A percentile compares a stretch with the other conserved stretches of the same genome.
phyloP scores from a whole-genome alignment of 2,113 vertebrate species.

The Microcebus murinus region DNA sequence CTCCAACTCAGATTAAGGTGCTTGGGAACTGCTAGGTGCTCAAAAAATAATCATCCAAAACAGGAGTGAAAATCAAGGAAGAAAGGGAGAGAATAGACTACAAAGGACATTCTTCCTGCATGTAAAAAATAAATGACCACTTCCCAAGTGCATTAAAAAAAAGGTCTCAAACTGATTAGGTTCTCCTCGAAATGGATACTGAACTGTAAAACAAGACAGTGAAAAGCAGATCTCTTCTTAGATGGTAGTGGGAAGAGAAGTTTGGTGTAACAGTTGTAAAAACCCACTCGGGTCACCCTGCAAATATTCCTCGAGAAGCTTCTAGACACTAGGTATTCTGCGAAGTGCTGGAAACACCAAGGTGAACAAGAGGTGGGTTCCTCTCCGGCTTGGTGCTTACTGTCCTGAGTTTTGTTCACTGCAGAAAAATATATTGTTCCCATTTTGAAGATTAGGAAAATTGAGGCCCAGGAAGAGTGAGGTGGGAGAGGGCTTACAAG shows the following conservation, averaged over 20 bases:
- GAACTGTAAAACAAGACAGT: neutral
- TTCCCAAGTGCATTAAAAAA: neutral
- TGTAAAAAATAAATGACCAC: neutral
- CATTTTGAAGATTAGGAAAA: constrained; percentile 46
- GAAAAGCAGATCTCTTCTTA: neutral
- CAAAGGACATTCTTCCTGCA: neutral
- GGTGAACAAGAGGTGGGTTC: neutral
- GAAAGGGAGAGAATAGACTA: neutral
- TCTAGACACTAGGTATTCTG: neutral
- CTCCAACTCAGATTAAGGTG: neutral
- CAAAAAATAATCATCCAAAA: neutral
- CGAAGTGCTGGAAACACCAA: neutral
- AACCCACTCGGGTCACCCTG: neutral
- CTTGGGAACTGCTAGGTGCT: neutral
- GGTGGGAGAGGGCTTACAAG: neutral
- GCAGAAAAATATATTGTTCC: neutral
- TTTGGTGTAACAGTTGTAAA: neutral
- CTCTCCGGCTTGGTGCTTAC: neutral
- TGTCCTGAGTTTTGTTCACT: neutral
- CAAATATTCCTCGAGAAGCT: neutral
- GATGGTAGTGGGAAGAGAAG: neutral
- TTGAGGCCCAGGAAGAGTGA: neutral
- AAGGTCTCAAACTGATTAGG: neutral
- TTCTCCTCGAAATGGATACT: neutral
- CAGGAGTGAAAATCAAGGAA: neutral